Evolutionary conservation across 1,140 invertebrate species (phyloP).

Genomic region (Penaeus japonicus): DNA sequence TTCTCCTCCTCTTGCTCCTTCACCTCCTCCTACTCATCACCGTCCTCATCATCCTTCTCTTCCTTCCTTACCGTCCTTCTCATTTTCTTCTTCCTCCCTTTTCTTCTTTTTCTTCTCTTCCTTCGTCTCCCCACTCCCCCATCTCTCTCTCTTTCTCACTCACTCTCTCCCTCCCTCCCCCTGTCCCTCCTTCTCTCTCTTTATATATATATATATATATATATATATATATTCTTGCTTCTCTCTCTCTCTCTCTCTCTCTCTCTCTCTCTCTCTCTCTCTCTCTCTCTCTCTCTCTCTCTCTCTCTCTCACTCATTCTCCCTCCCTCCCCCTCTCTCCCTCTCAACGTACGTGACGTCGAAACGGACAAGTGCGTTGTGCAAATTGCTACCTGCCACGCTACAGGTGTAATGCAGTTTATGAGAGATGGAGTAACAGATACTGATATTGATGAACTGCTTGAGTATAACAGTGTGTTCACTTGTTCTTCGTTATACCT

Average conservation of each 20-base stretch:
- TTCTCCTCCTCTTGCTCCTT: not conserved
- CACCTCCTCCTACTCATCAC: not conserved
- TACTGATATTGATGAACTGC: no score
- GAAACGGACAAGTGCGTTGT: no score
- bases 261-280: not conserved
- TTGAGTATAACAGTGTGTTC: no score
- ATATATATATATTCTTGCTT: not conserved
- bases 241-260: not conserved
- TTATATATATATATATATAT: not conserved
- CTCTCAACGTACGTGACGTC: no score
- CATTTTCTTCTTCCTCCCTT: not conserved
- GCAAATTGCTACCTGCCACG: no score
- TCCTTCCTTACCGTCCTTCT: not conserved
- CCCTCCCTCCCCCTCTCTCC: no score
- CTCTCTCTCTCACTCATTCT: not conserved
- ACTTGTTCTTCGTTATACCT: no score
- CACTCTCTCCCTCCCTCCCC: not conserved
- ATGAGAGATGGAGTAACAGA: no score
- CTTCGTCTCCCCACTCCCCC: not conserved
- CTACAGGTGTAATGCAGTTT: no score
- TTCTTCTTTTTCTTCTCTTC: not conserved
- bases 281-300: not conserved
- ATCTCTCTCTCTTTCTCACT: not conserved
- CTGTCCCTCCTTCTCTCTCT: not conserved
- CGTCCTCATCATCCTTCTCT: not conserved